phyloP scores from a whole-genome alignment of 2,797 vertebrate species.

The Eremophila alpestris region DNA sequence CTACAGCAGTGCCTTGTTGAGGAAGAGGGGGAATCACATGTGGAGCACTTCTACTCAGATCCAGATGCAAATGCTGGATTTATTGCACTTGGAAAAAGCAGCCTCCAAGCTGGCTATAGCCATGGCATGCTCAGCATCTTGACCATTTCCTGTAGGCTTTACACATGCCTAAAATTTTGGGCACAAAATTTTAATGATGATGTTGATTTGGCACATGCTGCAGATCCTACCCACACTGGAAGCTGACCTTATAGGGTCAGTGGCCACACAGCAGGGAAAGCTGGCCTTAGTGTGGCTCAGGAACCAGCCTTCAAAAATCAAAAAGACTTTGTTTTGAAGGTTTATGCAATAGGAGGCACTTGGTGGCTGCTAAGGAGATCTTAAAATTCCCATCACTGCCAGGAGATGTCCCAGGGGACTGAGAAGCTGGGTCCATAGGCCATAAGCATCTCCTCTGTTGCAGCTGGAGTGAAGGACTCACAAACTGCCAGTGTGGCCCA shows the following conservation, averaged over 20 bases:
- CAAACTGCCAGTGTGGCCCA: not conserved
- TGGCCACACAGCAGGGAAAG: not conserved
- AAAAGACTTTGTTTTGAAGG: not conserved
- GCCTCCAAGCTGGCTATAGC: not conserved
- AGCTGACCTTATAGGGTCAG: not conserved
- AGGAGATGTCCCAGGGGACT: not conserved
- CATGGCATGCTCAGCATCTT: not conserved
- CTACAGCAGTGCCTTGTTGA: not conserved
- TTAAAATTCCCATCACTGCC: not conserved
- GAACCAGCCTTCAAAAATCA: not conserved
- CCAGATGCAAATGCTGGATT: not conserved
- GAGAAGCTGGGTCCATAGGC: not conserved
- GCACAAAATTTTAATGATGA: not conserved
- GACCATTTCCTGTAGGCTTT: not conserved
- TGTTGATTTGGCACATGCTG: not conserved
- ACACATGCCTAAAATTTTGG: not conserved
- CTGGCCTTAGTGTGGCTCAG: not conserved
- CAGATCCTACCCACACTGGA: not conserved
- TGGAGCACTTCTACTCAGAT: not conserved
- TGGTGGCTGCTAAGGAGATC: not conserved
- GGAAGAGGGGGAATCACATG: not conserved
- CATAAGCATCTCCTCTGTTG: not conserved
- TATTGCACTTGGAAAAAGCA: not conserved
- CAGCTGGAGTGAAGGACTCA: not conserved
- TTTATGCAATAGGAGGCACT: not conserved